Conservation (phyloP, 2,113 vertebrate species). For the Leptocoma aspasia region DNA sequence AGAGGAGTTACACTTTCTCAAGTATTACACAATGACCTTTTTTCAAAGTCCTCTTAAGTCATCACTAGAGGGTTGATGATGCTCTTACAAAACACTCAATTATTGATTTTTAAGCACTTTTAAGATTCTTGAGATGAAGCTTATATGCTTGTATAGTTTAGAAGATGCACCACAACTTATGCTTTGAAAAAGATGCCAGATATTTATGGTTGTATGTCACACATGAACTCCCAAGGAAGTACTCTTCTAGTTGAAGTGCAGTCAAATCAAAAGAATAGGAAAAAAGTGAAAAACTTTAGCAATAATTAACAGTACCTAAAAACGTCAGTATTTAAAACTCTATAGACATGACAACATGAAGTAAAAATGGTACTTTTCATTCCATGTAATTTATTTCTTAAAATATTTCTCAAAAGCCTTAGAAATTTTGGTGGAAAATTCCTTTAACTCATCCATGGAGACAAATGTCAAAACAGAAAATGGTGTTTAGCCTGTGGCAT, state of each 20-base stretch:
- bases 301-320: background rate
- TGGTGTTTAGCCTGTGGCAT: background rate
- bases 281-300: background rate
- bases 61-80: constrained; percentile 53
- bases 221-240: constrained; percentile 42
- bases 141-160: constrained; percentile 38
- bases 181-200: constrained; percentile 37
- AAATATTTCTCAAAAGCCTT: background rate
- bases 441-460: background rate
- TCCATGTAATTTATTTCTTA: background rate
- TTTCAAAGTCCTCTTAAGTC: constrained; percentile 60
- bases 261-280: constrained; percentile 43
- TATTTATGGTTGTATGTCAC: constrained; percentile 45
- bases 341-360: background rate
- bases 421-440: background rate
- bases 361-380: background rate
- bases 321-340: background rate
- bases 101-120: constrained; percentile 64
- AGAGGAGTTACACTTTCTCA: constrained; percentile 55
- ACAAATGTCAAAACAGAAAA: background rate
- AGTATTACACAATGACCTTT: constrained; percentile 65
- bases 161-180: constrained; percentile 6
- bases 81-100: constrained; percentile 59
- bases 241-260: constrained; percentile 22
- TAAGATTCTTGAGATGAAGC: constrained; percentile 46